Evolutionary conservation across 2,797 vertebrate species (phyloP), one percentile per base, ranked within the genome.

Genomic region (Xiphorhynchus erythropygius): DNA sequence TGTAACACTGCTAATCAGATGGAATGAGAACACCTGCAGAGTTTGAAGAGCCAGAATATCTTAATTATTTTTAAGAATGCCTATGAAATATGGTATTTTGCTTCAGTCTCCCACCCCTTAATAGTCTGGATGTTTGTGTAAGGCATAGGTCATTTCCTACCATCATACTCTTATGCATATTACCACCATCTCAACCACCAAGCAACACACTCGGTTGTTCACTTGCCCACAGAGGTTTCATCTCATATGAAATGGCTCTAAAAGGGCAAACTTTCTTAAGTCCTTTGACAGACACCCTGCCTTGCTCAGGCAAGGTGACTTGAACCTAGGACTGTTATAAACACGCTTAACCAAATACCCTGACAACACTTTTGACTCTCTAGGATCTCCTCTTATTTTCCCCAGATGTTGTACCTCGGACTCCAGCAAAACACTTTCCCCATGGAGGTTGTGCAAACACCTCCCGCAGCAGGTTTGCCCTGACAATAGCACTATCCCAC

Each of bases 291-390:
- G 49, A 13, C 17, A 25, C 23, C 28, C 28, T n/a, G 27, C 37
- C 32, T 78, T 0, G 0, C 25, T 85, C 22, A 65, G 25, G 9
- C 37, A 49, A 46, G 1, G 3, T 6, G 6, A 73, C 41, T 37
- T 47, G 18, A 89, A 46, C 35, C 5, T 64, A 10, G 2, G 2
- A 21, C 69, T 79, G 13, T 32, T 62, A 46, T 0, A 2, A 94
- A 60, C 15, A 16, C 23, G 30, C 37, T 39, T 57, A 67, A 18
- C 19, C 4, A 4, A 83, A 44, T 52, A 83, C 5, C 18, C 60
- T 28, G 19, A 77, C 27, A 84, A 52, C 6, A 13, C 0, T 0
- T 46, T 77, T 68, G 5, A 4, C n/a, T 39, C n/a, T 46, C 23
- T 41, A 69, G 17, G 28, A 64, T 19, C 53, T 25, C 11, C 39